phyloP scores from a whole-genome alignment of 1,140 invertebrate species.

The Magallana ariakensis region DNA sequence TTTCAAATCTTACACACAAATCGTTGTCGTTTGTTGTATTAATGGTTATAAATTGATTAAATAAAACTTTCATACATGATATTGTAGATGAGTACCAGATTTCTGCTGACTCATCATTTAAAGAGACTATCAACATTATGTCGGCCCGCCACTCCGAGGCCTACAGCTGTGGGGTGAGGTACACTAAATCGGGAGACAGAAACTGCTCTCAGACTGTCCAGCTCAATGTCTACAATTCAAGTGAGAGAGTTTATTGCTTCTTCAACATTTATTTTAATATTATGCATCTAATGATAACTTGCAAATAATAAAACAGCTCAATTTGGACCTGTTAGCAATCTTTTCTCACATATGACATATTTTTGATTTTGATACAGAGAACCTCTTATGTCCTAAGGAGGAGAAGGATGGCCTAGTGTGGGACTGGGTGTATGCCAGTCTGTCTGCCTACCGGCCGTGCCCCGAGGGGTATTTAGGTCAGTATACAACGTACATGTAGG shows the following conservation, averaged over 20 bases:
- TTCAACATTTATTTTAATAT: background rate
- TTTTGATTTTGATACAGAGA: background rate
- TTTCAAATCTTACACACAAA: no score
- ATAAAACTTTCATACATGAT: no score
- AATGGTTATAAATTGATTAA: no score
- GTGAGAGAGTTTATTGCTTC: background rate
- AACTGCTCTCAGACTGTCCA: background rate
- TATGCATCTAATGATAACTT: no score
- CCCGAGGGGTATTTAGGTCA: constrained; percentile 5
- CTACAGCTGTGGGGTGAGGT: constrained; percentile 19
- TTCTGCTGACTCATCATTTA: background rate
- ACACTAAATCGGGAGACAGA: background rate
- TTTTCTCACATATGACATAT: no score
- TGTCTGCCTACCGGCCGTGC: background rate
- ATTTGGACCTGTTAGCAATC: no score
- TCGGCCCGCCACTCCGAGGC: background rate
- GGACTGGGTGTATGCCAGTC: background rate
- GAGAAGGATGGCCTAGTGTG: background rate
- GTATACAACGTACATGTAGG: background rate
- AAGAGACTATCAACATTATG: background rate
- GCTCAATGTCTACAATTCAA: constrained; percentile 6
- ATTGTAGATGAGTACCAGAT: constrained; percentile 7
- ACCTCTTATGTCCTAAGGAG: background rate
- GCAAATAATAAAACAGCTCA: no score
- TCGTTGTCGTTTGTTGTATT: background rate